Base-by-base conservation (phyloP, 1,140 invertebrate genomes). In the Drosophila lacertosa region DNA sequence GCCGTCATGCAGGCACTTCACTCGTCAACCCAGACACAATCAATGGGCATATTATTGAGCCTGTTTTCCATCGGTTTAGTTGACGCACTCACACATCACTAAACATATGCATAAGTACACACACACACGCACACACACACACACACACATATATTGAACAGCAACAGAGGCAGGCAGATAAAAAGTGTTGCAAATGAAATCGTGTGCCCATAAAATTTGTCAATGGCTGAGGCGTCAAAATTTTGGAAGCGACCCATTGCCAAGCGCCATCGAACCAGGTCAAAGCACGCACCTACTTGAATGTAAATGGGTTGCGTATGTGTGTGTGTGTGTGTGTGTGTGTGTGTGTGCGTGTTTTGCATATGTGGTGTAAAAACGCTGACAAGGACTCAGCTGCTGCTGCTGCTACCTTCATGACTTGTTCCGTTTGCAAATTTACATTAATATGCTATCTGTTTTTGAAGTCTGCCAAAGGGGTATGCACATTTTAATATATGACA, bases 171-270 rank as follows among this genome's bases (percentile, higher is more conserved):
- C 39, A 40, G 37, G 9, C 22, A 15, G 53, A 22, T 10, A 15
- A 32, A 72, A 71, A 72, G 75, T 78, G 75, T 73, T 78, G 62
- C 68, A 77, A 77, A 77, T 73, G 63, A 63, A 77, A 77, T 77
- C 57, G 74, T 72, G 75, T 77, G 77, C 68, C 74, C 75, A 77
- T 77, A 72, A 77, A 77, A 78, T 78, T 75, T 78, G 75, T 77
- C 75, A 78, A 68, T 78, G 75, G 75, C 64, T 73, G 77, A 73
- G 75, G 75, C 69, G 75, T n/a, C 66, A 57, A 63, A 73, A 60
- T 72, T 68, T 77, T 77, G 62, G 50, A 67, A 58, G 47, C 11
- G 40, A 40, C 37, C 18, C 9, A 10, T 42, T 4, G 20, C 9
- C 2, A 26, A 40, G 16, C 13, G 22, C 7, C 13, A 3, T 9